Base-by-base conservation (phyloP, 2,888 invertebrate species). In the Apamea anceps region DNA sequence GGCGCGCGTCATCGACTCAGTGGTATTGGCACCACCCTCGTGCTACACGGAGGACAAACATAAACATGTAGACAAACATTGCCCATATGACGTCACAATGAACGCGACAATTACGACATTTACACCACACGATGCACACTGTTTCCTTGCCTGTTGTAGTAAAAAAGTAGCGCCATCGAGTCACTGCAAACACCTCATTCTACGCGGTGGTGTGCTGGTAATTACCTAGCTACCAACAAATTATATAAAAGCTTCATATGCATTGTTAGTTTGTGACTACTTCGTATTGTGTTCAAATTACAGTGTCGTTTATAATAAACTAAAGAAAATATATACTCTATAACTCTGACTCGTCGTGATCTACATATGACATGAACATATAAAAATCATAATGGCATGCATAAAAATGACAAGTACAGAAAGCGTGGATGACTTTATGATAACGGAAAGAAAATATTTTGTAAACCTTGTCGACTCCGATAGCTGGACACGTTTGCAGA, bases 1-100 rank as follows among this genome's bases (percentile, higher is more conserved):
- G 97, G 99, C 99, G 97, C 99, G 98, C 97, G 99, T 99, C 99
- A 99, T 99, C 97, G 99, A 99, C 97, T 99, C 99, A 97, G 98
- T 99, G 97, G 98, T 98, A 98, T 98, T 98, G 97, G 98, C 98
- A 97, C 98, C 99, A 97, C 98, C 98, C 98, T 98, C 98, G 98
- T 98, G 98, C 98, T 98, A 98, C 97, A 93, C 92, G 92, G 89
- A 98, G 98, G 97, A 97, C 97, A 97, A 97, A 97, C 97, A 97
- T 93, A 95, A 94, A 96, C 94, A 96, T 95, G 94, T 95, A 96
- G 93, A 95, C 95, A 95, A 91, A 94, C 95, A 95, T 93, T 90
- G 93, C 94, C 96, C 95, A 92, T 87, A 84, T 86, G 91, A 93
- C 94, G 93, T 91, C 94, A 95, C 94, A 95, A 84, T 86, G 88